phyloP scores from a whole-genome alignment of 2,888 invertebrate species.

The Pandemis corylana region DNA sequence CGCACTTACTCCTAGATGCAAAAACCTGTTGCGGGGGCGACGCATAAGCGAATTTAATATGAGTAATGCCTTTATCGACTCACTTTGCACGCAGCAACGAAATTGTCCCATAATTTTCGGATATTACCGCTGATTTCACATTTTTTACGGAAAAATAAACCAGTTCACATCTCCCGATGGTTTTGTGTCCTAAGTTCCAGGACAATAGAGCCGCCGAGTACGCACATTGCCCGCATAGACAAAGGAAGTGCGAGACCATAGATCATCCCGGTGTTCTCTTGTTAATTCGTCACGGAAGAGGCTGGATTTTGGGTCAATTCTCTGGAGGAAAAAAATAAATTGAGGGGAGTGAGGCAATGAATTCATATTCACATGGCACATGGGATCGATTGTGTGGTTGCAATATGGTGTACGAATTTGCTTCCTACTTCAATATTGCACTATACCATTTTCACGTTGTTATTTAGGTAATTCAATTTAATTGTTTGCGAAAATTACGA shows the following conservation, averaged over 20 bases:
- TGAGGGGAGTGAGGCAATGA: slow-evolving; percentile 36
- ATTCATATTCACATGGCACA: neutral
- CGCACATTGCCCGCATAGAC: slow-evolving; percentile 41
- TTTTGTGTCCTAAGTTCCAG: neutral
- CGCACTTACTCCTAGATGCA: neutral
- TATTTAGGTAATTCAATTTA: neutral
- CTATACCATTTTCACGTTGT: neutral
- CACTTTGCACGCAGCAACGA: no score
- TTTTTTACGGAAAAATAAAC: neutral
- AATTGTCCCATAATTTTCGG: no score
- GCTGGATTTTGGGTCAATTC: slow-evolving; percentile 66
- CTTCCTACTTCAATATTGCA: slow-evolving; percentile 16
- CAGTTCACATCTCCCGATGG: neutral
- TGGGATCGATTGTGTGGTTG: slow-evolving; percentile 27
- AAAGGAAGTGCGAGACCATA: slow-evolving; percentile 67
- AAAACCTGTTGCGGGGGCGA: neutral
- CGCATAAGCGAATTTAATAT: no score
- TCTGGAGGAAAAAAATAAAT: slow-evolving; percentile 45
- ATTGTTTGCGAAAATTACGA: neutral
- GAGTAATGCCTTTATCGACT: no score
- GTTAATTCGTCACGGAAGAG: slow-evolving; percentile 75
- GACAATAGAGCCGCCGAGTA: slow-evolving; percentile 23
- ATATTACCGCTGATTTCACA: no score
- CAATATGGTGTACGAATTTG: slow-evolving; percentile 30
- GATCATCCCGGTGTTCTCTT: slow-evolving; percentile 74